A percentile compares a stretch with the other conserved stretches of the same genome.
phyloP scores from a whole-genome alignment of 2,888 invertebrate genomes.

The Maniola hyperantus region DNA sequence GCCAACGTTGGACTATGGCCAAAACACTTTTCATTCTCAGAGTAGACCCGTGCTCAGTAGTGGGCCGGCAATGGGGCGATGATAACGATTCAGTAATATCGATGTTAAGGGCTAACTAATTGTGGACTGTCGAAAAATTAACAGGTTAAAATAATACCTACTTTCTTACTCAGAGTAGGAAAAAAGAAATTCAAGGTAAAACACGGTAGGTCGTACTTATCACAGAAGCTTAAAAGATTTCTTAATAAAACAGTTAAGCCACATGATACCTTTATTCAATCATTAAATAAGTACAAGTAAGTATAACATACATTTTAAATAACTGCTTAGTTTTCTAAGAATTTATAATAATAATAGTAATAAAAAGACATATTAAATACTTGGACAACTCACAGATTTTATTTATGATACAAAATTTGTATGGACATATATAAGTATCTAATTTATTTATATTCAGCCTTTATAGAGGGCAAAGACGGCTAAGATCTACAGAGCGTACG shows the following conservation, averaged over 20 bases:
- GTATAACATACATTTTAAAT: slow-evolving; percentile 5
- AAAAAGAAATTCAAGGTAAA: no score
- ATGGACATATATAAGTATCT: not conserved
- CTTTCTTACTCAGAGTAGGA: no score
- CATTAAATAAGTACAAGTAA: not conserved
- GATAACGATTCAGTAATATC: no score
- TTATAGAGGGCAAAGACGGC: slow-evolving; percentile 2
- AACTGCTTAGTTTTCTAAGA: not conserved
- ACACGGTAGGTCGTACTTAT: no score
- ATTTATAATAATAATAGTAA: not conserved
- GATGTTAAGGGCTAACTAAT: no score
- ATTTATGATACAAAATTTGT: slow-evolving; percentile 4
- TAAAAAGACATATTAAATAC: slow-evolving; percentile 3
- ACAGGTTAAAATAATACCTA: no score
- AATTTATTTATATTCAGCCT: slow-evolving; percentile 9
- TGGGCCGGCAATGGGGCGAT: no score
- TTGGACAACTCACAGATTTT: not conserved
- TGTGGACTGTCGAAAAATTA: no score
- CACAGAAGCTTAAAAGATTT: not conserved
- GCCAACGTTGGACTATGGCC: no score
- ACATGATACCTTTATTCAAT: slow-evolving; percentile 12
- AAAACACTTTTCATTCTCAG: no score
- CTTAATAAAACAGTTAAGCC: not conserved
- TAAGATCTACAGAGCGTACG: no score
- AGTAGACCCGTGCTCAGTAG: no score